phyloP scores from a whole-genome alignment of 2,888 invertebrate species.

The Cerastoderma edule region DNA sequence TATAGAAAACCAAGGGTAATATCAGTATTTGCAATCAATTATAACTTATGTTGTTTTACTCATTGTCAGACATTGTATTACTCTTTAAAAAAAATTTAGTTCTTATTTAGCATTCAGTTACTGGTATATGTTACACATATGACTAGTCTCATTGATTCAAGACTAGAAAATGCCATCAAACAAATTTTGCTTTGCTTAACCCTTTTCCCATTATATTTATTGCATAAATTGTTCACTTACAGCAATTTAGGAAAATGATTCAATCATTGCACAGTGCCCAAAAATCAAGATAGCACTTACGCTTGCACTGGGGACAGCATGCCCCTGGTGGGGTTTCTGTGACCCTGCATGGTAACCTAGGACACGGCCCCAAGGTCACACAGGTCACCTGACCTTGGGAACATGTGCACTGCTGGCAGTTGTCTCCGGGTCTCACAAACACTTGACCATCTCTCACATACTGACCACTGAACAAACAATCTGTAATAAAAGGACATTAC shows the following conservation, averaged over 20 bases:
- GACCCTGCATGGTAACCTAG: slow-evolving; percentile 68
- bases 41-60: too few species aligned
- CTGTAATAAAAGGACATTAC: too few species aligned
- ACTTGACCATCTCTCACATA: slow-evolving; percentile 67
- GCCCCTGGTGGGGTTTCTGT: slow-evolving; percentile 70
- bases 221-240: background rate
- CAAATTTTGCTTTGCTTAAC: too few species aligned
- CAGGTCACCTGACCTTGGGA: slow-evolving; percentile 75
- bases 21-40: too few species aligned
- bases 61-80: too few species aligned
- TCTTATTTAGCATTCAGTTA: too few species aligned
- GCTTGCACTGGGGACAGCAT: slow-evolving; percentile 78
- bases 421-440: slow-evolving; percentile 68
- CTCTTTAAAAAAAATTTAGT: too few species aligned
- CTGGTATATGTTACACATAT: too few species aligned
- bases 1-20: too few species aligned
- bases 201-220: background rate
- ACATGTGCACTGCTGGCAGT: slow-evolving; percentile 78
- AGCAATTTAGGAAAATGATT: background rate
- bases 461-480: slow-evolving; percentile 75
- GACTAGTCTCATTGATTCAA: too few species aligned
- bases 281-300: slow-evolving; percentile 58
- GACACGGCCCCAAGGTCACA: slow-evolving; percentile 68
- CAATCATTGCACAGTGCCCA: background rate
- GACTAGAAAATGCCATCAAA: too few species aligned